phyloP scores from a whole-genome alignment of 2,888 invertebrate genomes.

The Mythimna pallens region DNA sequence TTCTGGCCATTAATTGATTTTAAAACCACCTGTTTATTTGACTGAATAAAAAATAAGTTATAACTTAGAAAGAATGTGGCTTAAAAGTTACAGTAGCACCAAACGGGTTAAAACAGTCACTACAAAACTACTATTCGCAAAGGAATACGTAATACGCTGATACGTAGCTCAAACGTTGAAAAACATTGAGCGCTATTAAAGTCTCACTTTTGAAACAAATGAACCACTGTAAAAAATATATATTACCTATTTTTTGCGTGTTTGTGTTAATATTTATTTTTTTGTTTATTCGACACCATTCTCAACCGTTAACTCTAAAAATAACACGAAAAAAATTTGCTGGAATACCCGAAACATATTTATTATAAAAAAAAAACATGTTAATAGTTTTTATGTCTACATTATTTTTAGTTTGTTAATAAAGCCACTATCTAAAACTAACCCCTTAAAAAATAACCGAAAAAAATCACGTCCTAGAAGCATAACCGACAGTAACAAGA shows the following conservation, averaged over 20 bases:
- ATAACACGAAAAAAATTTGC: neutral
- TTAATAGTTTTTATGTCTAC: neutral
- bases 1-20: neutral
- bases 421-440: neutral
- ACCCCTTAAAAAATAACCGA: neutral
- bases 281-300: neutral
- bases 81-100: neutral
- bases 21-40: neutral
- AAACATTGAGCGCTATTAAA: neutral
- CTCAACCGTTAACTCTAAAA: neutral
- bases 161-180: neutral
- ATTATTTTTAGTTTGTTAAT: neutral
- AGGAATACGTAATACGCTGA: neutral
- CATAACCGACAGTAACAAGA: conserved; percentile 48
- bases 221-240: neutral
- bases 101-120: conserved; percentile 1
- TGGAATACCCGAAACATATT: neutral
- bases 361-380: neutral
- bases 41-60: neutral
- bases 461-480: conserved; percentile 60
- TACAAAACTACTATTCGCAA: neutral
- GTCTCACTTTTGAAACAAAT: neutral
- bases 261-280: neutral
- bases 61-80: neutral
- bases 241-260: neutral